Evolutionary conservation across 2,888 invertebrate genomes (phyloP).

Genomic region (Celastrina argiolus): DNA sequence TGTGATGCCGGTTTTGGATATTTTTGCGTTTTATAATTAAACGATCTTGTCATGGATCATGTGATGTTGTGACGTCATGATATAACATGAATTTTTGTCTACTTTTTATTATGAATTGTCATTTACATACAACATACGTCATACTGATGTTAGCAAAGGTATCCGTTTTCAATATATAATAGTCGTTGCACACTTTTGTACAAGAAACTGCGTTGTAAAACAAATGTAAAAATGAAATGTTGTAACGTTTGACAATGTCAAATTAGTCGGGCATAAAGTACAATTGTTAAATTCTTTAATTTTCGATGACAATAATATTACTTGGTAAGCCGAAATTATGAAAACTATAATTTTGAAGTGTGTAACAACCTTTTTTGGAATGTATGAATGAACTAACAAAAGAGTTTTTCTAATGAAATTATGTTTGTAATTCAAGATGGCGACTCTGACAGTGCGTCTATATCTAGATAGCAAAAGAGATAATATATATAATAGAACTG

Average conservation of each 20-base stretch:
- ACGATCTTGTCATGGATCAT: background rate
- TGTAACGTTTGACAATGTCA: conserved; percentile 7
- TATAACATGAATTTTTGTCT: background rate
- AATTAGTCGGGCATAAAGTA: background rate
- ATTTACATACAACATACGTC: background rate
- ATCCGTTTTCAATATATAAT: background rate
- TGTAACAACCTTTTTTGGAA: background rate
- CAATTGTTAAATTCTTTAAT: background rate
- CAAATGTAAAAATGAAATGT: background rate
- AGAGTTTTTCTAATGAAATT: background rate
- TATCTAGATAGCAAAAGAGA: no score
- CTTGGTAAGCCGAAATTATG: background rate
- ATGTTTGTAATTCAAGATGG: background rate
- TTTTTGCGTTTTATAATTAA: background rate
- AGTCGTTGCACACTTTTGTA: background rate
- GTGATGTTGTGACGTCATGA: conserved; percentile 3
- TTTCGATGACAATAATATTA: conserved; percentile 9
- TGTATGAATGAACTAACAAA: conserved; percentile 13
- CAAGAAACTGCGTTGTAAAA: background rate
- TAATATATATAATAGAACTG: no score
- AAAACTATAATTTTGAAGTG: background rate
- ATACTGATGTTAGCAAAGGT: background rate
- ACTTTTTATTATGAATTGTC: background rate
- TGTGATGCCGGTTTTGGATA: background rate
- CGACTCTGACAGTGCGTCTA: background rate